Evolutionary conservation across 2,113 vertebrate species (phyloP).

Genomic region (Haemorhous mexicanus): DNA sequence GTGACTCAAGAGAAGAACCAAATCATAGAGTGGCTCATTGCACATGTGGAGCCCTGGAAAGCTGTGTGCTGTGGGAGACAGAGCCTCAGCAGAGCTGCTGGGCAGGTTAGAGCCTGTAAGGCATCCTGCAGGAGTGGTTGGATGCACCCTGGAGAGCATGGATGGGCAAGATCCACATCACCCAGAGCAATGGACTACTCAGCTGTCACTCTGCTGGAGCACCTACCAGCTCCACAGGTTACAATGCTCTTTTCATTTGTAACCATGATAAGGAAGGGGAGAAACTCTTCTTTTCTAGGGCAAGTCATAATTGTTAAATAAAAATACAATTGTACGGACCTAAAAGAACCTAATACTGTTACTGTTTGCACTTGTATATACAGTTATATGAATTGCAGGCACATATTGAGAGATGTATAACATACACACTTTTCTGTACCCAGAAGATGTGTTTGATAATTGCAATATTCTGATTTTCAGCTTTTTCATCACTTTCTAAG

Average conservation of each 20-base stretch:
- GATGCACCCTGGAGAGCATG: not conserved
- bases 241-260: not conserved
- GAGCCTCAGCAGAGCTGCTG: not conserved
- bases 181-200: rapidly evolving
- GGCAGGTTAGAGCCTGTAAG: not conserved
- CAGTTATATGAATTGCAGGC: not conserved
- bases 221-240: not conserved
- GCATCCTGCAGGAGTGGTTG: not conserved
- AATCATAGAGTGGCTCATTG: rapidly evolving
- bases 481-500: not conserved
- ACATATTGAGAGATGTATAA: not conserved
- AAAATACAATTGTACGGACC: not conserved
- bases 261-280: not conserved
- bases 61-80: not conserved
- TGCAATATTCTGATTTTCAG: not conserved
- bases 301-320: not conserved
- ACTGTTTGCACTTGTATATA: not conserved
- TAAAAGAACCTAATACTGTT: not conserved
- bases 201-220: not conserved
- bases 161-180: not conserved
- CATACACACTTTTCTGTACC: not conserved
- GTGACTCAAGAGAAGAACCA: not conserved
- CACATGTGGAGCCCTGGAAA: not conserved
- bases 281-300: not conserved
- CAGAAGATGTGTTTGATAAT: not conserved